Percentiles rank a stretch among this genome's conserved stretches.
These are phyloP conservation scores for Heliconius cydno DNA, from an alignment of 2,888 invertebrate genomes.

Conservation along the genomic window DNA sequence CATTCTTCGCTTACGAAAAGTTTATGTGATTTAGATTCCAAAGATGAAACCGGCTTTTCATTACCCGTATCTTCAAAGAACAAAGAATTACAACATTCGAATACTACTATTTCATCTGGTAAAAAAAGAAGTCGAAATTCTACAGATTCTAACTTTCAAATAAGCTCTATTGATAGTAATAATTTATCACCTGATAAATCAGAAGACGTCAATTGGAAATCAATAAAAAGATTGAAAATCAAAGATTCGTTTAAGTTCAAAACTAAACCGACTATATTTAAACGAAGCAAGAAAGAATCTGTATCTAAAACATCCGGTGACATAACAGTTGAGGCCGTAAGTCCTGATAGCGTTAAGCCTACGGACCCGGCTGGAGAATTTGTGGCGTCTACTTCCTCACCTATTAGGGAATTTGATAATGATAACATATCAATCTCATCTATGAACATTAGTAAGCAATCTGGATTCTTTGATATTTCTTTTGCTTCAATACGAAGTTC, in stretches of 20 bases:
- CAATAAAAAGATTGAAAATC: slow-evolving; percentile 79
- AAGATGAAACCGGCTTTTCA: slow-evolving; percentile 70
- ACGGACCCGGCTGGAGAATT: slow-evolving; percentile 77
- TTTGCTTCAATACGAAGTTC: slow-evolving; percentile 75
- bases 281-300: slow-evolving; percentile 74
- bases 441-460: slow-evolving; percentile 78
- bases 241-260: slow-evolving; percentile 82
- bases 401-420: slow-evolving; percentile 77
- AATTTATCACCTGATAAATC: slow-evolving; percentile 75
- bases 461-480: slow-evolving; percentile 80
- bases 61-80: slow-evolving; percentile 66
- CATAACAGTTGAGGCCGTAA: slow-evolving; percentile 73
- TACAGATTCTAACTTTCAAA: slow-evolving; percentile 77
- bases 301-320: slow-evolving; percentile 72
- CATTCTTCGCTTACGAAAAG: slow-evolving; percentile 78
- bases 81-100: slow-evolving; percentile 74
- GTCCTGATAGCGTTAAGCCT: slow-evolving; percentile 72
- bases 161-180: slow-evolving; percentile 66
- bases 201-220: slow-evolving; percentile 80
- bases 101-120: slow-evolving; percentile 77
- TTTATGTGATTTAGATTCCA: slow-evolving; percentile 75
- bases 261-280: slow-evolving; percentile 78
- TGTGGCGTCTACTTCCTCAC: slow-evolving; percentile 76
- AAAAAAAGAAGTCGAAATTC: slow-evolving; percentile 80
- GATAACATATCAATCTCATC: slow-evolving; percentile 77